phyloP scores from a whole-genome alignment of 2,888 invertebrate species.

The Teleiodes luculella region DNA sequence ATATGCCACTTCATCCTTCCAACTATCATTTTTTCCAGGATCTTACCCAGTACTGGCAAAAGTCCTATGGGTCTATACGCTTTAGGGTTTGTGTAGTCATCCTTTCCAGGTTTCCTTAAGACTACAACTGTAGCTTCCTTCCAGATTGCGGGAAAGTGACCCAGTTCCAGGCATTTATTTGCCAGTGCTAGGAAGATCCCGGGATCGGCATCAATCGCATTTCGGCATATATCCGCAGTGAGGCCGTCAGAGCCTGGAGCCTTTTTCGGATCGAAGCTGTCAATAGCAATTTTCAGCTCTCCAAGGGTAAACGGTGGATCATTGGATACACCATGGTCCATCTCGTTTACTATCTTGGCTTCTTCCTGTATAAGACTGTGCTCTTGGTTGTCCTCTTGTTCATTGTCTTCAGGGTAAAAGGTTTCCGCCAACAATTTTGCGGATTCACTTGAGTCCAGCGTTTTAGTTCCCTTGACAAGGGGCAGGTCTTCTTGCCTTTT shows the following conservation, averaged over 20 bases:
- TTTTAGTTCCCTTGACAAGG: background rate
- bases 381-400: too few relatives aligned
- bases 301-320: background rate
- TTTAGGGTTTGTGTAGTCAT: conserved; percentile 14
- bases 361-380: too few relatives aligned
- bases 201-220: background rate
- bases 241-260: conserved; percentile 18
- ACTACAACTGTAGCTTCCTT: too few relatives aligned
- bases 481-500: conserved; percentile 2
- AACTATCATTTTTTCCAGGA: background rate
- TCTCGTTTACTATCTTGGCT: too few relatives aligned
- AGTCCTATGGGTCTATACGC: conserved; percentile 14
- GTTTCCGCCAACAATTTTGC: too few relatives aligned
- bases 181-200: background rate
- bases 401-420: too few relatives aligned
- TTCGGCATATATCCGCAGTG: conserved; percentile 11
- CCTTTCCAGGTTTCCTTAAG: too few relatives aligned
- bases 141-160: background rate
- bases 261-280: conserved; percentile 14
- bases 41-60: background rate
- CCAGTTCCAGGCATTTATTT: background rate
- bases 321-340: background rate
- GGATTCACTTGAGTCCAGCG: too few relatives aligned
- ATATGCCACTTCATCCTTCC: conserved; percentile 13
- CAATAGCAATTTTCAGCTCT: conserved; percentile 1